A percentile compares a stretch with the other conserved stretches of the same genome.
Evolutionary conservation across 1,140 invertebrate species (phyloP).

Genomic region (Psilanteris sp.): DNA sequence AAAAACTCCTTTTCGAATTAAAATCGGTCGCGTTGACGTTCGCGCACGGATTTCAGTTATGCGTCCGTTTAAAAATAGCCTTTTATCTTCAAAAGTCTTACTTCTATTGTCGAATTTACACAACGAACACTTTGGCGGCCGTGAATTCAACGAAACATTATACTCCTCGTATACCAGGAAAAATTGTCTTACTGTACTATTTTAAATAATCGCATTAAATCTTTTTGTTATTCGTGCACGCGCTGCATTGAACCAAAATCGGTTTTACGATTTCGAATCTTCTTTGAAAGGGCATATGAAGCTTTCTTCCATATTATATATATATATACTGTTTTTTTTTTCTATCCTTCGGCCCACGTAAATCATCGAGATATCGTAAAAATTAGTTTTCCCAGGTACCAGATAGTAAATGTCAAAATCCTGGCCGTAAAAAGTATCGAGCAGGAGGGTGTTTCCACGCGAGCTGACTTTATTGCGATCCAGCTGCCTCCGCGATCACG

Average conservation of each 20-base stretch:
- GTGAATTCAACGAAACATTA: too few species aligned
- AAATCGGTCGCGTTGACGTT: too few species aligned
- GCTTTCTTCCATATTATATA: slow-evolving; percentile 30
- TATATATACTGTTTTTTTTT: too few species aligned
- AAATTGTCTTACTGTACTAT: background rate
- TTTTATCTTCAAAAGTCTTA: too few species aligned
- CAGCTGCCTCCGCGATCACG: slow-evolving; percentile 52
- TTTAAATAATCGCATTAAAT: slow-evolving; percentile 47
- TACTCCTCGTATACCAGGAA: too few species aligned
- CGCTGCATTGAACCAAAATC: slow-evolving; percentile 26
- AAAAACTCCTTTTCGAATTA: too few species aligned
- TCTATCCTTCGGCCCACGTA: slow-evolving; percentile 31
- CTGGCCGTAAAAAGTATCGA: slow-evolving; percentile 63
- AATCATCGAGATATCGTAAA: slow-evolving; percentile 64
- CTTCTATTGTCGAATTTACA: too few species aligned
- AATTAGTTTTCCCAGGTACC: slow-evolving; percentile 68
- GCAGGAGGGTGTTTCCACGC: slow-evolving; percentile 63
- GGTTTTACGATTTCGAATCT: slow-evolving; percentile 59
- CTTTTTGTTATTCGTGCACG: slow-evolving; percentile 20
- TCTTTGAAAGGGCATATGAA: slow-evolving; percentile 9
- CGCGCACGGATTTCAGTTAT: too few species aligned
- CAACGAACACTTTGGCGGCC: too few species aligned
- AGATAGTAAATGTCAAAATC: slow-evolving; percentile 67
- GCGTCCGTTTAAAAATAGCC: too few species aligned
- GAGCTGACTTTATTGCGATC: slow-evolving; percentile 51